A percentile compares a stretch with the other conserved stretches of the same genome.
Conservation (phyloP, 2,113 vertebrate species). For the Ploceus nigricollis region DNA sequence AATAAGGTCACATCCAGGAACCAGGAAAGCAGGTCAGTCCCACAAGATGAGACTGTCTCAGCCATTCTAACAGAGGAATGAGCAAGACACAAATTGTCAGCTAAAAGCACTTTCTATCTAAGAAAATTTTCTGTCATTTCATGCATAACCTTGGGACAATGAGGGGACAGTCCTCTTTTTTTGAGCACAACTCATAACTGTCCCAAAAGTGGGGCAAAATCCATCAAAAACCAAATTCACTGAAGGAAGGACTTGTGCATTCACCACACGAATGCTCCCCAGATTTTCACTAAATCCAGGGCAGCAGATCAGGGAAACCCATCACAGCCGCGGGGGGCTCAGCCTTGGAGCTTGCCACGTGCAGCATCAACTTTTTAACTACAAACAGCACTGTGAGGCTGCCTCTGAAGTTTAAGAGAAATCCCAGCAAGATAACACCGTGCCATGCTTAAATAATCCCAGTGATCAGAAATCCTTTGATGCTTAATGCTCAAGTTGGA, state of each 20-base stretch:
- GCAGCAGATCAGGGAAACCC: background rate
- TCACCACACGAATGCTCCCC: background rate
- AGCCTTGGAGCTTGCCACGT: background rate
- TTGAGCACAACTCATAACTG: background rate
- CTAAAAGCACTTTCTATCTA: background rate
- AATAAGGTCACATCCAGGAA: background rate
- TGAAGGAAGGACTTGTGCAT: background rate
- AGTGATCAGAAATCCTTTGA: background rate
- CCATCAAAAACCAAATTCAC: fast-evolving
- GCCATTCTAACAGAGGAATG: background rate
- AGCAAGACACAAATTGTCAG: background rate
- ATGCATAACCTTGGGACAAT: background rate
- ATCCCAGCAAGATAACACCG: background rate
- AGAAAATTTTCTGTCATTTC: background rate
- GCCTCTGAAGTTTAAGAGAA: background rate
- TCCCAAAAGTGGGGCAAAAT: fast-evolving
- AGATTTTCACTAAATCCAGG: background rate
- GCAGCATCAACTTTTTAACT: background rate
- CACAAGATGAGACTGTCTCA: background rate
- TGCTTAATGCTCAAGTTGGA: background rate
- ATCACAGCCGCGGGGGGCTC: fast-evolving
- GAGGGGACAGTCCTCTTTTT: background rate
- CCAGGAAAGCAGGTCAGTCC: background rate
- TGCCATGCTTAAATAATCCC: background rate
- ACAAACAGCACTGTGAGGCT: background rate